Conservation (phyloP, 23 tunicate genomes). For the Trididemnum nubilum region DNA sequence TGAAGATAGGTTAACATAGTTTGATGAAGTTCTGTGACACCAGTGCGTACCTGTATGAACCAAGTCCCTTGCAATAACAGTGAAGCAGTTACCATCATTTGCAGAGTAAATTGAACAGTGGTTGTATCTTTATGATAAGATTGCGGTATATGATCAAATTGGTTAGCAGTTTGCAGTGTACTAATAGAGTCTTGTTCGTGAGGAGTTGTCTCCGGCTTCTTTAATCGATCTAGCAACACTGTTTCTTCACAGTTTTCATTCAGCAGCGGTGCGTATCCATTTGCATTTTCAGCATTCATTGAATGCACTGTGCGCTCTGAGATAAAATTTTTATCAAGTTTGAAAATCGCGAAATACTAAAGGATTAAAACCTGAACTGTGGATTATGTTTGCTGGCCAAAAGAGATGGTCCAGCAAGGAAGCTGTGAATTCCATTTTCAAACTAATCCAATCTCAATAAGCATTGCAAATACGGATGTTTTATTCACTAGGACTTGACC, state of each 20-base stretch:
- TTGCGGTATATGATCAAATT: background rate
- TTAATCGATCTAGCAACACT: background rate
- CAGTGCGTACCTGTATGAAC: slow-evolving; percentile 52
- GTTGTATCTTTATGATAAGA: background rate
- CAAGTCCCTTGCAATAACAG: slow-evolving; percentile 75
- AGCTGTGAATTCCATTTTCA: no score
- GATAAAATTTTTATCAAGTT: no score
- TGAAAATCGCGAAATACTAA: no score
- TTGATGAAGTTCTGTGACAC: no score
- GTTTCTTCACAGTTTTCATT: slow-evolving; percentile 10
- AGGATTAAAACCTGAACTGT: no score
- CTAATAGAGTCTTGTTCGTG: background rate
- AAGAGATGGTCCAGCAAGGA: no score
- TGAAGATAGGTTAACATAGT: no score
- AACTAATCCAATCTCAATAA: no score
- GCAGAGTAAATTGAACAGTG: slow-evolving; percentile 13
- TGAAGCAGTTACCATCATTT: slow-evolving; percentile 20
- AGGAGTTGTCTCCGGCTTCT: background rate
- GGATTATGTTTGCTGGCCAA: no score
- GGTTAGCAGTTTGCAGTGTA: background rate
- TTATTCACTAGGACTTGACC: no score
- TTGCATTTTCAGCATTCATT: background rate
- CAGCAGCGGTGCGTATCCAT: background rate
- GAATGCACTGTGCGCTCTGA: no score
- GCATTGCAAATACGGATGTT: no score